Conservation (phyloP, 1,140 invertebrate species). For the Cylas formicarius region DNA sequence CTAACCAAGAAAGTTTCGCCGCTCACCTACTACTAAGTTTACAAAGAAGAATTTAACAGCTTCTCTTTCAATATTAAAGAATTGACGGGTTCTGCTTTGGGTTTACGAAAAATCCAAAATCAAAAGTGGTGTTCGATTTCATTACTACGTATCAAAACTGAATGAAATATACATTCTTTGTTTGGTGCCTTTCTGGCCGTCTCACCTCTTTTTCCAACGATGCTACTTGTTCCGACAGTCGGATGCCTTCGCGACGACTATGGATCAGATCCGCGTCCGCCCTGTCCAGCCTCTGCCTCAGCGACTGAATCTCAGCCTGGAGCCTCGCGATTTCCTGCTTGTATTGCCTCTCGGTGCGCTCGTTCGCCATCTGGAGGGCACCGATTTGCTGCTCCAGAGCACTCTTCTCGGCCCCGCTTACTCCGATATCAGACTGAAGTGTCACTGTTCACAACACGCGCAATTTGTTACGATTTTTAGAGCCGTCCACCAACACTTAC, state of each 20-base stretch:
- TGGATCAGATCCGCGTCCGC: constrained; percentile 71
- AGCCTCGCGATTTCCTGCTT: constrained; percentile 66
- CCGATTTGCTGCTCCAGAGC: constrained; percentile 70
- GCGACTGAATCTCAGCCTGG: constrained; percentile 67
- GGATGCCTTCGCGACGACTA: constrained; percentile 64
- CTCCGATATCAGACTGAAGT: constrained; percentile 65
- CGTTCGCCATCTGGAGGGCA: constrained; percentile 49
- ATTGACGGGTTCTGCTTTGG: no score
- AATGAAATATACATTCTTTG: no score
- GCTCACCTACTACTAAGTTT: no score
- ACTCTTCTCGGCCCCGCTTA: constrained; percentile 64
- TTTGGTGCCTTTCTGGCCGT: no score
- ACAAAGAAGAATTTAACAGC: no score
- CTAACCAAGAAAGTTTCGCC: no score
- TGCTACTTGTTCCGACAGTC: constrained; percentile 66
- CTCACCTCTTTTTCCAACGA: constrained; percentile 69
- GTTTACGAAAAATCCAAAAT: no score
- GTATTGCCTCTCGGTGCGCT: constrained; percentile 61
- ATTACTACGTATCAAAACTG: no score
- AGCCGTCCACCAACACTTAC: constrained; percentile 41
- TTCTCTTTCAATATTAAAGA: no score
- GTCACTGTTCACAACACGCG: constrained; percentile 45
- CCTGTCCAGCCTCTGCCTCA: constrained; percentile 67
- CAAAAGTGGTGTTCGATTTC: no score
- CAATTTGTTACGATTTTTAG: no score